These are phyloP conservation scores for Glyphotaelius pellucidus DNA, from an alignment of 2,888 invertebrate species.

Conservation along the genomic window DNA sequence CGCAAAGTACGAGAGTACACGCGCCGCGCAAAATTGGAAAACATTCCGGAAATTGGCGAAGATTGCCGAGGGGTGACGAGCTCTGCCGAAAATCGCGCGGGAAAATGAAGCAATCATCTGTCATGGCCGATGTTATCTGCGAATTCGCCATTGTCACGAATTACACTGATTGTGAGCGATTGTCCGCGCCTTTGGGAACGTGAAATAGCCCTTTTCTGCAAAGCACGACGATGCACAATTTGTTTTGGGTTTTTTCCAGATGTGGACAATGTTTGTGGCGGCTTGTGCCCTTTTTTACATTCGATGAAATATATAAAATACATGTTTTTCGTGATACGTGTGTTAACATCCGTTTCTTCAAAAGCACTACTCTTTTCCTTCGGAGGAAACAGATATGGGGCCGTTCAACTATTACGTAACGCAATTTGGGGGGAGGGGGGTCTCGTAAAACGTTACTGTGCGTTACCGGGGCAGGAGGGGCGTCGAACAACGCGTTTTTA, in stretches of 20 bases:
- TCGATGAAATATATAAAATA: too few species aligned
- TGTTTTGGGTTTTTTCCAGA: not conserved
- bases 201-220: slow-evolving; percentile 7
- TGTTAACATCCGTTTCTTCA: too few species aligned
- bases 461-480: too few species aligned
- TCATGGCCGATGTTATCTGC: slow-evolving; percentile 35
- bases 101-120: slow-evolving; percentile 45
- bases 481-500: too few species aligned
- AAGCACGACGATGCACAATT: not conserved
- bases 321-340: too few species aligned
- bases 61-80: slow-evolving; percentile 14
- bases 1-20: not conserved
- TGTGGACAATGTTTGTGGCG: not conserved
- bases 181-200: slow-evolving; percentile 7
- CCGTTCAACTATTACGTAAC: too few species aligned
- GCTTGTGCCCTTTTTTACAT: not conserved
- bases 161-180: slow-evolving; percentile 40
- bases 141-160: slow-evolving; percentile 31
- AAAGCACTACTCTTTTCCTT: too few species aligned
- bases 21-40: not conserved
- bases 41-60: not conserved
- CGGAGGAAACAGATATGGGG: too few species aligned
- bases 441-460: too few species aligned
- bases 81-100: slow-evolving; percentile 31
- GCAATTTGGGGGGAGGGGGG: too few species aligned